Evolutionary conservation across 92 coral and sea anemone species (phyloP), one percentile per base, ranked within the genome.

Genomic region (Chrysogorgia sp.): DNA sequence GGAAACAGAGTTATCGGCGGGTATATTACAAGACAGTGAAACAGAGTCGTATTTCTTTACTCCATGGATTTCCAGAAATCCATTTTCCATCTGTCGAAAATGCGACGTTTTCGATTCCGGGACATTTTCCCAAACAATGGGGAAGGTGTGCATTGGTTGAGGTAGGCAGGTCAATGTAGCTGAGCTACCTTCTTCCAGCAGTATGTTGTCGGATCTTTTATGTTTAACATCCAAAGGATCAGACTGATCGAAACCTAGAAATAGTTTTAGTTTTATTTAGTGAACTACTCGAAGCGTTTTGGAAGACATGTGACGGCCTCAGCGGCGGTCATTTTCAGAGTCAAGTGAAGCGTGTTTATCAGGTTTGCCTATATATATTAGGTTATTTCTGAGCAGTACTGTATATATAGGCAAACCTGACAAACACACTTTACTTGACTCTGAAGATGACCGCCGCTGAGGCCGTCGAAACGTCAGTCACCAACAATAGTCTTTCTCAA

Each of bases 101-200:
- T 57, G 76, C 21, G 50, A 0, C 12, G 20, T 23, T 0, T 55
- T 28, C 2, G 17, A 28, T 24, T 12, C 25, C 0, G 76, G 60
- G n/a, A 69, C 5, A 17, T 69, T 45, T 45, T 69, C 34, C 76
- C 59, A 69, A 2, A 7, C 3, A n/a, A 49, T 23, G 6, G 58
- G 0, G 7, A 69, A 23, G 32, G 55, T 22, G 60, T 49, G 23
- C 10, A 40, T 22, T 30, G 58, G 43, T 45, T 34, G 10, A 26
- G 76, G 60, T 9, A 28, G 5, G 34, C 76, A 69, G 19, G 58
- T 69, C 50, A 69, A 25, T 20, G 60, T 47, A 9, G 76, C 76
- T 0, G 59, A 12, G 40, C 76, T 49, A n/a, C 76, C 76, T 45
- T 69, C 41, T n/a, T 17, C 23, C 8, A 69, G 25, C 13, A 32